Conservation (phyloP, 2,888 invertebrate species). For the Apotomis betuletana region DNA sequence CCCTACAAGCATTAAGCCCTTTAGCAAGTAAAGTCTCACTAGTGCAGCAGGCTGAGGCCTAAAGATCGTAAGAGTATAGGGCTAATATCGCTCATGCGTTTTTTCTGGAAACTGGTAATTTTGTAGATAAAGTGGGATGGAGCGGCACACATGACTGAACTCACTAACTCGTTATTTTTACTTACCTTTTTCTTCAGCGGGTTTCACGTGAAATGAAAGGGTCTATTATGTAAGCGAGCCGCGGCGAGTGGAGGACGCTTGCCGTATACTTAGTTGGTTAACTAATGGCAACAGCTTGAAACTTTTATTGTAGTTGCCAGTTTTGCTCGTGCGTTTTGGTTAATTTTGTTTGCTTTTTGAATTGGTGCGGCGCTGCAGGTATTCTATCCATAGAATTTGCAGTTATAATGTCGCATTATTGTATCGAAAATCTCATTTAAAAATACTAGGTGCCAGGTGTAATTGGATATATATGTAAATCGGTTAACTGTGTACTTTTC, state of each 20-base stretch:
- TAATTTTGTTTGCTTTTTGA: too few relatives aligned
- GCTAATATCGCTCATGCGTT: not conserved
- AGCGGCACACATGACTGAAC: conserved; percentile 10
- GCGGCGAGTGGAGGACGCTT: not conserved
- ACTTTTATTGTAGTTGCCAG: not conserved
- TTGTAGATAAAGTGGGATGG: conserved; percentile 11
- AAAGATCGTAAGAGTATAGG: not conserved
- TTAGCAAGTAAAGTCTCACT: not conserved
- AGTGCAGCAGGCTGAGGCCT: not conserved
- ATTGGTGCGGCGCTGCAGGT: too few relatives aligned
- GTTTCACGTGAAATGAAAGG: conserved; percentile 22
- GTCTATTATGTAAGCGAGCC: conserved; percentile 18
- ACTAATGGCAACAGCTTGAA: not conserved
- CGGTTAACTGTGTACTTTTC: too few relatives aligned
- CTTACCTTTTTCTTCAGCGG: conserved; percentile 25
- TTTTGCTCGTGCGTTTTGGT: not conserved
- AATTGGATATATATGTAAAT: too few relatives aligned
- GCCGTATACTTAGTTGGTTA: not conserved
- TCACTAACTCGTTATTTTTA: conserved; percentile 21
- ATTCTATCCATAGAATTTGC: too few relatives aligned
- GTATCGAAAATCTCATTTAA: too few relatives aligned
- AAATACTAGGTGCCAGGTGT: too few relatives aligned
- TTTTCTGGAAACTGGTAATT: not conserved
- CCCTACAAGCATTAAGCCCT: not conserved
- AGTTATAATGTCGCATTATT: too few relatives aligned